These are phyloP conservation scores for Batillaria attramentaria DNA, from an alignment of 1,140 invertebrate genomes.

Conservation along the genomic window DNA sequence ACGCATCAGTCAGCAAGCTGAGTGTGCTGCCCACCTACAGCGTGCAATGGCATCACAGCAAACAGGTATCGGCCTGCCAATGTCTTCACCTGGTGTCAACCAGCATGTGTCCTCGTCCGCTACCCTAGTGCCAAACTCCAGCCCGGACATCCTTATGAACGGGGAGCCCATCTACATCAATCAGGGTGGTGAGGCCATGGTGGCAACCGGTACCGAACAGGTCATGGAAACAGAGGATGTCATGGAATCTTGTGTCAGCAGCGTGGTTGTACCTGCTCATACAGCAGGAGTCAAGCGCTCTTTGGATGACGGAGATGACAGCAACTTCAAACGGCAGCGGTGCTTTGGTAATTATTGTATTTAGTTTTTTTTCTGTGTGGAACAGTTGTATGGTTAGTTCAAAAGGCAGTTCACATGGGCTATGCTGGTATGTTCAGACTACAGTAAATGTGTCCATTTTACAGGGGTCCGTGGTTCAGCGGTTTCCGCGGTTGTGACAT, in stretches of 20 bases:
- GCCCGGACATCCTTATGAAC: constrained; percentile 25
- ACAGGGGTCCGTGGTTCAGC: no score
- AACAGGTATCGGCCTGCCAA: neutral
- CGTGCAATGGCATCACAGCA: constrained; percentile 9
- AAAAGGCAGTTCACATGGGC: no score
- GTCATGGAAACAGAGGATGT: constrained; percentile 29
- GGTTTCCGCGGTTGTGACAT: no score
- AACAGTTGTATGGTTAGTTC: no score
- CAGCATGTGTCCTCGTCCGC: no score
- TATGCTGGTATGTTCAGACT: no score
- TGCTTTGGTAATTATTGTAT: constrained; percentile 9
- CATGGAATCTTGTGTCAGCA: neutral
- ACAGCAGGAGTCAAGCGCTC: constrained; percentile 10
- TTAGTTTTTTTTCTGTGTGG: neutral
- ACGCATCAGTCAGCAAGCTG: neutral
- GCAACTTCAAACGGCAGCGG: constrained; percentile 9
- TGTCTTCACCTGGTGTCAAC: no score
- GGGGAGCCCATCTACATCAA: constrained; percentile 23
- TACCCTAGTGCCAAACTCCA: neutral
- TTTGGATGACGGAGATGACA: constrained; percentile 11
- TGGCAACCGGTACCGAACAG: neutral
- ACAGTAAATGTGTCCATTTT: no score
- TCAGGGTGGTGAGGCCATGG: neutral
- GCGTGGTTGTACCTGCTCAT: no score
- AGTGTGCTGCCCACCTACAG: neutral